Conservation (phyloP, 92 coral and sea anemone genomes). For the Phenganax marumi region DNA sequence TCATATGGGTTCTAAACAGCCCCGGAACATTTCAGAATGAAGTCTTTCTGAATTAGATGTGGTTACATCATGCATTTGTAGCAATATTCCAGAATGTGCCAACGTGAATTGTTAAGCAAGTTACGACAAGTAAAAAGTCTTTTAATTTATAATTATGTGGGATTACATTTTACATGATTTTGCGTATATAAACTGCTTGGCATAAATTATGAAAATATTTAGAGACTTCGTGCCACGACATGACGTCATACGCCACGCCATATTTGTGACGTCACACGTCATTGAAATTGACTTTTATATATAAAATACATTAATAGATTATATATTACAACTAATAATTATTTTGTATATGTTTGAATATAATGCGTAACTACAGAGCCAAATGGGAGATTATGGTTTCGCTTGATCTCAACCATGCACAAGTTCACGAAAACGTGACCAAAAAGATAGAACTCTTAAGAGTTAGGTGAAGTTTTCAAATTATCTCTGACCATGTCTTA, state of each 20-base stretch:
- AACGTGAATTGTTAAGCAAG: not conserved
- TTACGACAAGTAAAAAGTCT: not conserved
- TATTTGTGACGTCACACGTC: constrained; percentile 25
- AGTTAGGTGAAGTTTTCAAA: not conserved
- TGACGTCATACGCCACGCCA: not conserved
- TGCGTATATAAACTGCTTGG: constrained; percentile 1
- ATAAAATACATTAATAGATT: not conserved
- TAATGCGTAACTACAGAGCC: not conserved
- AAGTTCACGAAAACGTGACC: no score
- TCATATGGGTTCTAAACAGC: no score
- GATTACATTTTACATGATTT: not conserved
- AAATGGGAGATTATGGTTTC: not conserved
- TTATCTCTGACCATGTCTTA: not conserved
- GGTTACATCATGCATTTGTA: not conserved
- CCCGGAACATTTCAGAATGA: no score
- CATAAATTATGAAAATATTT: not conserved
- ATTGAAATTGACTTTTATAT: not conserved
- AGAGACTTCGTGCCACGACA: not conserved
- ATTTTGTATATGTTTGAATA: not conserved
- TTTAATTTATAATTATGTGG: not conserved
- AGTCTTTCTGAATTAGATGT: no score
- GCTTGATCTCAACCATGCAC: no score
- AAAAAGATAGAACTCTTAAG: not conserved
- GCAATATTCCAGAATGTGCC: not conserved
- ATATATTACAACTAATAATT: not conserved